A percentile compares a stretch with the other conserved stretches of the same genome.
phyloP scores from a whole-genome alignment of 1,140 invertebrate species.

The Pachypsylla venusta region DNA sequence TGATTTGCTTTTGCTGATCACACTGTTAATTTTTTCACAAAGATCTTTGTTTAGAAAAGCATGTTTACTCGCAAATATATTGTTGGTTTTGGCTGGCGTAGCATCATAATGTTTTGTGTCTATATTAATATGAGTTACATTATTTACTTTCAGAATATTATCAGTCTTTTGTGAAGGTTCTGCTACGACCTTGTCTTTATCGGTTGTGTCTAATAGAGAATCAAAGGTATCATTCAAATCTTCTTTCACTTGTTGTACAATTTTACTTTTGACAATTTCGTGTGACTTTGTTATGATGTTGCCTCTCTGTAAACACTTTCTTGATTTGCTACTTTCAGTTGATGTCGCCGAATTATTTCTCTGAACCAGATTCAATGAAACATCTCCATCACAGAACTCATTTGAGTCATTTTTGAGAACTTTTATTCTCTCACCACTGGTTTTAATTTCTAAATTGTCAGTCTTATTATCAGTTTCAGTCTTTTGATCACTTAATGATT shows the following conservation, averaged over 20 bases:
- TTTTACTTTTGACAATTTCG: conserved; percentile 12
- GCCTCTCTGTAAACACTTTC: neutral
- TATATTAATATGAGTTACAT: neutral
- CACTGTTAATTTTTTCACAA: neutral
- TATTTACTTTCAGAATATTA: too few species aligned
- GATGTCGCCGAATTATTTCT: neutral
- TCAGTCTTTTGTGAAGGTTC: too few species aligned
- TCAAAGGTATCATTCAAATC: neutral
- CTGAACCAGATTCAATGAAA: neutral
- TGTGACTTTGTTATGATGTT: conserved; percentile 4
- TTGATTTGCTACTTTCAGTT: neutral
- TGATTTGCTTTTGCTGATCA: neutral
- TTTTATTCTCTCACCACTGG: neutral
- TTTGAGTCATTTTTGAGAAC: too few species aligned
- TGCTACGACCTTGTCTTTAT: neutral
- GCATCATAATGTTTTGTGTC: neutral
- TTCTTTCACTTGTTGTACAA: neutral
- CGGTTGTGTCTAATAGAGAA: neutral
- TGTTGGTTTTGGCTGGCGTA: too few species aligned
- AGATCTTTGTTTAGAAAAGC: neutral
- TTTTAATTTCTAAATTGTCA: neutral
- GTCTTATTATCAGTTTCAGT: conserved; percentile 7
- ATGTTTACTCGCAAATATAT: conserved; percentile 1
- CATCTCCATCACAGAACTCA: neutral
- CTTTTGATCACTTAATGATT: conserved; percentile 5